Percentiles rank a stretch among this genome's conserved stretches.
phyloP scores from a whole-genome alignment of 2,888 invertebrate genomes.

The Tyria jacobaeae region DNA sequence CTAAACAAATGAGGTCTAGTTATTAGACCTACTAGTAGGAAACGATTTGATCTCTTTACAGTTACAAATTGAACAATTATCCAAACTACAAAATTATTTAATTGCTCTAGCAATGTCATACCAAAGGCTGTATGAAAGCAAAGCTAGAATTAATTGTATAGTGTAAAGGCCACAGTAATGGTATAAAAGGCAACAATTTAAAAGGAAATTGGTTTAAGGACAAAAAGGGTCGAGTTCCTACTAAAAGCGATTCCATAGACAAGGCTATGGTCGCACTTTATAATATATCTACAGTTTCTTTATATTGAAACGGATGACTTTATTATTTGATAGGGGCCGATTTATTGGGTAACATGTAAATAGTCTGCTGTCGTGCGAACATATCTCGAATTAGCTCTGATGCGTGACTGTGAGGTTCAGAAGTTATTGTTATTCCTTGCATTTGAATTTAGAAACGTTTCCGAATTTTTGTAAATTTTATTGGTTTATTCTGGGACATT shows the following conservation, averaged over 20 bases:
- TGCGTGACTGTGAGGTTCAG: conserved; percentile 40
- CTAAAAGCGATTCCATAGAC: conserved; percentile 7
- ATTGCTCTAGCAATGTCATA: conserved; percentile 49
- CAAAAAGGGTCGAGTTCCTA: conserved; percentile 13
- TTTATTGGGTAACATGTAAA: conserved; percentile 20
- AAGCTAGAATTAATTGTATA: conserved; percentile 34
- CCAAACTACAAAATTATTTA: conserved; percentile 49
- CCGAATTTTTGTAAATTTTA: conserved; percentile 32
- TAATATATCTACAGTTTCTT: neutral
- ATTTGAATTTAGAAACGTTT: conserved; percentile 34
- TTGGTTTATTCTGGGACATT: conserved; percentile 33
- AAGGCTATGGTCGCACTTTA: neutral
- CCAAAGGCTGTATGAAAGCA: conserved; percentile 50
- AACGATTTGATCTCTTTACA: conserved; percentile 40
- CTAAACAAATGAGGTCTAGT: neutral
- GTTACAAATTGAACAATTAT: conserved; percentile 44
- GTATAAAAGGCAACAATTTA: conserved; percentile 20
- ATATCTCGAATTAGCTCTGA: conserved; percentile 26
- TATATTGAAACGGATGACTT: too few species aligned
- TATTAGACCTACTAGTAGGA: conserved; percentile 33
- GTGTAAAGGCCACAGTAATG: conserved; percentile 34
- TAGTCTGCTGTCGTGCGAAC: conserved; percentile 38
- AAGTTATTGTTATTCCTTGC: conserved; percentile 25
- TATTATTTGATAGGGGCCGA: conserved; percentile 7
- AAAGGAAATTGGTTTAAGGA: conserved; percentile 34